phyloP scores from a whole-genome alignment of 92 coral and sea anemone genomes.

The Zoanthus sociatus region DNA sequence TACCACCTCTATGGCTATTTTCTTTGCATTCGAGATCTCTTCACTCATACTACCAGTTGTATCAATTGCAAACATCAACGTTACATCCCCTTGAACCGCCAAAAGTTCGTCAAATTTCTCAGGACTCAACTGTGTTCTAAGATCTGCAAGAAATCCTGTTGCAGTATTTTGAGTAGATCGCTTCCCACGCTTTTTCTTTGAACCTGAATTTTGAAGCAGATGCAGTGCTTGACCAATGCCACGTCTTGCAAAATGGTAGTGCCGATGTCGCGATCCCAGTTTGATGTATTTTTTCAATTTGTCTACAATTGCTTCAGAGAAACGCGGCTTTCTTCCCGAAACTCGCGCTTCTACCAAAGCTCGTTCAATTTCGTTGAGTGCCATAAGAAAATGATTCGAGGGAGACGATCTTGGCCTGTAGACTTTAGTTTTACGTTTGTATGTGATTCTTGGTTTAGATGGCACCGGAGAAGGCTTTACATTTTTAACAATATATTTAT shows the following conservation, averaged over 20 bases:
- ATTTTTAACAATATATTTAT: no score
- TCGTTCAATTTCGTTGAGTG: slow-evolving; percentile 82
- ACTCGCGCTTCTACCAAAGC: slow-evolving; percentile 77
- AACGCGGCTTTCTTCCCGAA: neutral
- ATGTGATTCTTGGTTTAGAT: slow-evolving; percentile 18
- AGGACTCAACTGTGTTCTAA: slow-evolving; percentile 65
- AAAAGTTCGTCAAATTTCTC: slow-evolving; percentile 76
- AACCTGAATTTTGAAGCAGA: slow-evolving; percentile 36
- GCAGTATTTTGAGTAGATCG: slow-evolving; percentile 68
- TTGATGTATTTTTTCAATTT: no score
- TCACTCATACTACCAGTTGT: slow-evolving; percentile 89
- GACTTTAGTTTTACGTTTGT: slow-evolving; percentile 39
- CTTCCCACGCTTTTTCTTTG: slow-evolving; percentile 44
- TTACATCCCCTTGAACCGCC: slow-evolving; percentile 93
- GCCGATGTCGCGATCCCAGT: neutral
- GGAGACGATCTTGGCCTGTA: slow-evolving; percentile 50
- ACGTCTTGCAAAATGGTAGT: slow-evolving; percentile 40
- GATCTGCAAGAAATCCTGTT: slow-evolving; percentile 63
- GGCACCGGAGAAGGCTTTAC: neutral
- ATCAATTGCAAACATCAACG: slow-evolving; percentile 92
- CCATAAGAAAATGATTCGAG: slow-evolving; percentile 82
- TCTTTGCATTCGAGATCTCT: slow-evolving; percentile 81
- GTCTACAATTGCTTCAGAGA: no score
- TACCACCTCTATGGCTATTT: slow-evolving; percentile 82
- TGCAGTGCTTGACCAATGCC: slow-evolving; percentile 54